Conservation (phyloP, 2,888 invertebrate genomes). For the Tetramorium bicarinatum region DNA sequence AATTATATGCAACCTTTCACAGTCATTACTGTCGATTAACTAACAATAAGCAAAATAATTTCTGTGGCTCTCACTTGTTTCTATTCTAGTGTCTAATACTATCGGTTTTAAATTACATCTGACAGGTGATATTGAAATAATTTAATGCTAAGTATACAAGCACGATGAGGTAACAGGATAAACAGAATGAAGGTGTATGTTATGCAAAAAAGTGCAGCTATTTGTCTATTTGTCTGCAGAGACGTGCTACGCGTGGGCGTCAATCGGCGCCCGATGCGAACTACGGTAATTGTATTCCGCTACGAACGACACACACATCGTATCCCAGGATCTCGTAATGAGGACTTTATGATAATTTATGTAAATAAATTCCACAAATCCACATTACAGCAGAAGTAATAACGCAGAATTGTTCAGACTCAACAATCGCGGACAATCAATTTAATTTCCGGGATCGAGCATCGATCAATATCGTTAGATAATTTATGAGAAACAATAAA, state of each 20-base stretch:
- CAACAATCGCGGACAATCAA: neutral
- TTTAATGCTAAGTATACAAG: constrained; percentile 25
- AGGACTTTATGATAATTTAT: constrained; percentile 39
- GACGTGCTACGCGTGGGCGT: constrained; percentile 14
- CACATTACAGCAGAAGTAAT: constrained; percentile 20
- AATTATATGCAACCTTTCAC: neutral
- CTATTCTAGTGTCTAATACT: neutral
- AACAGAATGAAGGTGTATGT: constrained; percentile 2
- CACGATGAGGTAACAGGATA: neutral
- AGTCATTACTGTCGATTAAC: neutral
- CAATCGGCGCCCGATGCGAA: constrained; percentile 24
- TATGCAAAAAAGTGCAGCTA: constrained; percentile 15
- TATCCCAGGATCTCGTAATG: constrained; percentile 27
- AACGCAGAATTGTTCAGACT: neutral
- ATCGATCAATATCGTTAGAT: neutral
- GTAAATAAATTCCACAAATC: neutral
- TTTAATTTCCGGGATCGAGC: constrained; percentile 34
- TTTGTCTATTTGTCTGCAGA: constrained; percentile 13
- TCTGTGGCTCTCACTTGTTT: neutral
- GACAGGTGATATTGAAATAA: neutral
- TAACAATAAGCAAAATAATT: neutral
- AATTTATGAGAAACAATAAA: constrained; percentile 3
- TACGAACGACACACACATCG: neutral
- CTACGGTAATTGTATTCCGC: constrained; percentile 29
- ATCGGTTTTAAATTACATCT: neutral